Base-by-base conservation (phyloP, 1,140 invertebrate genomes). In the Colletes gigas region DNA sequence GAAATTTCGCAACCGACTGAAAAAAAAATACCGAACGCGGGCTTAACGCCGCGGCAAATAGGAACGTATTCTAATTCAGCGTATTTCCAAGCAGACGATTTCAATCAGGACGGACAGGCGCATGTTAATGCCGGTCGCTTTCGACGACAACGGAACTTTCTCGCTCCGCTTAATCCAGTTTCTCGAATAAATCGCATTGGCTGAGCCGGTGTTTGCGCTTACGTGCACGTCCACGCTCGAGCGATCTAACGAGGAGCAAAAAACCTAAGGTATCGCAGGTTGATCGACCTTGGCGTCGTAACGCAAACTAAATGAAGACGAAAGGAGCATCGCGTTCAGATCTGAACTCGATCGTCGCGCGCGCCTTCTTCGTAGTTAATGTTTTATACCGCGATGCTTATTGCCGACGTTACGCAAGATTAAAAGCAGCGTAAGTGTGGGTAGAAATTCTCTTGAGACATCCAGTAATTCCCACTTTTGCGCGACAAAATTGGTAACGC, bases 61-160 rank as follows among this genome's bases (percentile, higher is more conserved):
- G 60, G 30, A 12, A 30, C 19, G 21, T 59, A 60, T 68, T 80
- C 77, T 73, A 79, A 75, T 75, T 80, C 72, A 60, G 39, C 39
- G n/a, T 50, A 39, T 59, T 54, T 52, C 30, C 21, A n/a, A 44
- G 63, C 30, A 81, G 76, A 81, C 78, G 75, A 85, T 81, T 83
- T 87, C 78, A 76, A 83, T 63, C 75, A 70, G 71, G 72, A 66
- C 67, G 71, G 73, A 80, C 83, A 78, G 60, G 41, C 59, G 68
- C 81, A 82, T 83, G 67, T 78, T 82, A 83, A 83, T 82, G 80
- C 71, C 60, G 71, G 79, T 89, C 88, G 81, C 88, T 92, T 91
- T 90, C 88, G 86, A 87, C 89, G 88, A 89, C 91, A 92, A 90
- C 88, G 85, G 87, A 91, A 92, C 92, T 92, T 92, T 92, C 92